These are phyloP conservation scores for Zaprionus africanus DNA, from an alignment of 1,140 invertebrate genomes.

Conservation along the genomic window DNA sequence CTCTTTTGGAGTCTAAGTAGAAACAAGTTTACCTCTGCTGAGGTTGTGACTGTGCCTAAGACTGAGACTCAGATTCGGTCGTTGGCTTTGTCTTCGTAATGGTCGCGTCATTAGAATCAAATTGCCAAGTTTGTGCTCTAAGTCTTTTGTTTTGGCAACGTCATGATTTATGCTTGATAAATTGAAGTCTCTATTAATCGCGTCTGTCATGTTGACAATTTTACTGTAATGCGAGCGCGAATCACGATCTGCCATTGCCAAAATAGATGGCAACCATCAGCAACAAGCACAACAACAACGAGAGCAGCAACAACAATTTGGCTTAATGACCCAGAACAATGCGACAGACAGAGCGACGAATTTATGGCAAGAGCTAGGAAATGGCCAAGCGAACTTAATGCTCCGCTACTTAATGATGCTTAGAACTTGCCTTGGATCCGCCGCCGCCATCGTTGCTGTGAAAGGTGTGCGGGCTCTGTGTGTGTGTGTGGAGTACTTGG, in stretches of 20 bases:
- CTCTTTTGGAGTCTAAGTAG: constrained; percentile 42
- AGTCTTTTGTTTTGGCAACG: constrained; percentile 42
- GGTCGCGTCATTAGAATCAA: constrained; percentile 51
- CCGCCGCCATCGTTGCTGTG: constrained; percentile 13
- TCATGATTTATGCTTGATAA: constrained; percentile 70
- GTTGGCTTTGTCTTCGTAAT: constrained; percentile 56
- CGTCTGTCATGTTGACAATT: constrained; percentile 77
- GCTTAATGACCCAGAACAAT: constrained; percentile 47
- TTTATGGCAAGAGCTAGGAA: constrained; percentile 35
- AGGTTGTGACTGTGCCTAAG: not conserved
- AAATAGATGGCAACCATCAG: not conserved
- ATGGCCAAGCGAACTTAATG: constrained; percentile 38
- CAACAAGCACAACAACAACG: not conserved
- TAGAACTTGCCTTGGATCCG: constrained; percentile 39
- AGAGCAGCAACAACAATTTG: constrained; percentile 34
- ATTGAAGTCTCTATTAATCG: constrained; percentile 74
- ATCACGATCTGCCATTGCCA: constrained; percentile 51
- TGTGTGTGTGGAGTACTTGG: constrained; percentile 17
- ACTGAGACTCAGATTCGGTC: constrained; percentile 45
- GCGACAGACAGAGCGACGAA: constrained; percentile 21
- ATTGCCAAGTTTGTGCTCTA: constrained; percentile 45
- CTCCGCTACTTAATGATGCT: constrained; percentile 43
- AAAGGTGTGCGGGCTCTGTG: constrained; percentile 26
- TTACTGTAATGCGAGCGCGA: constrained; percentile 57
- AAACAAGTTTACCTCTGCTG: constrained; percentile 55